phyloP scores from a whole-genome alignment of 1,140 invertebrate genomes.

The Anastrepha ludens region DNA sequence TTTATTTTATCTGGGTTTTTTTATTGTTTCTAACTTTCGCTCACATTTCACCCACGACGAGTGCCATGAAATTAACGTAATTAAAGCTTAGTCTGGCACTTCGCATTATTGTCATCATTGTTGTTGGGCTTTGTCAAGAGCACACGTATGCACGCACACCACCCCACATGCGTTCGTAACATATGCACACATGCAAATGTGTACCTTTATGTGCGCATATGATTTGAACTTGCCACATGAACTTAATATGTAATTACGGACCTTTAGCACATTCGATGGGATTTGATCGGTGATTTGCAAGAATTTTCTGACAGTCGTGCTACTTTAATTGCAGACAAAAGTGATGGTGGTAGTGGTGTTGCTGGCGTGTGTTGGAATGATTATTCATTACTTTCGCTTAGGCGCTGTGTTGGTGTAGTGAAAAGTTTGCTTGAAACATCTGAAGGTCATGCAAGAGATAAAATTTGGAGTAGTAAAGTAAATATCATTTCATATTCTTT shows the following conservation, averaged over 20 bases:
- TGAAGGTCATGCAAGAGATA: background rate
- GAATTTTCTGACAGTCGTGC: slow-evolving; percentile 3
- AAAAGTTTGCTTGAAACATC: background rate
- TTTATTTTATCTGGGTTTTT: background rate
- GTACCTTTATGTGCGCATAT: background rate
- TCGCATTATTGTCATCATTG: background rate
- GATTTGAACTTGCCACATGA: background rate
- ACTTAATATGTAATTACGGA: slow-evolving; percentile 42
- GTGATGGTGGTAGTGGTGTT: background rate
- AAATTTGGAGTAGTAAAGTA: background rate
- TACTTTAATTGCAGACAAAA: background rate
- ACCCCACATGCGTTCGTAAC: too few species aligned
- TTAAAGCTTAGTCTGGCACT: slow-evolving; percentile 5
- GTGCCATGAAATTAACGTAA: slow-evolving; percentile 25
- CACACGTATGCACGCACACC: too few species aligned
- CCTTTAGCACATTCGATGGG: slow-evolving; percentile 19
- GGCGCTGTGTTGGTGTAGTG: background rate
- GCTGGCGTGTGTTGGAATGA: too few species aligned
- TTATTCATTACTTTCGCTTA: background rate
- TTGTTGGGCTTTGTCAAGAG: too few species aligned
- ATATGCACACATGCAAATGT: background rate
- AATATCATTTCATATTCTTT: too few species aligned
- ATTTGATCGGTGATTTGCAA: slow-evolving; percentile 28
- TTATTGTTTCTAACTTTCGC: background rate
- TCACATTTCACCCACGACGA: background rate